Conservation (phyloP, 1,140 invertebrate species). For the Lamellibrachia luymesi region DNA sequence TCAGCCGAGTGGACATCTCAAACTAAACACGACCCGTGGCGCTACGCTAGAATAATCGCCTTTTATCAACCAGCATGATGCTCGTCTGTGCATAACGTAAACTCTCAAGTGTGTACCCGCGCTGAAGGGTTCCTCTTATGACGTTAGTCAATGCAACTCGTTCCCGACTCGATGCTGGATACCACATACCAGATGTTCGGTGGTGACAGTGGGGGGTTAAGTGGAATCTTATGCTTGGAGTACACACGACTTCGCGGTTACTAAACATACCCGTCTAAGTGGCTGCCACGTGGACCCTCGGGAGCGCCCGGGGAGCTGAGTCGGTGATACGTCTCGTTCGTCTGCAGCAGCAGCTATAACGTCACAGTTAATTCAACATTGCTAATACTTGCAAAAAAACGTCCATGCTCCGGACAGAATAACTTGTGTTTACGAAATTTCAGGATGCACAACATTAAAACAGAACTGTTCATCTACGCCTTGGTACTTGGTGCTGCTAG, state of each 20-base stretch:
- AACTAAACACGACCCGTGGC: not conserved
- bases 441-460: no score
- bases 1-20: not conserved
- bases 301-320: no score
- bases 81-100: not conserved
- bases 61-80: not conserved
- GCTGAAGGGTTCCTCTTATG: not conserved
- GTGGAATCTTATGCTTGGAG: not conserved
- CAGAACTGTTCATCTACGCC: no score
- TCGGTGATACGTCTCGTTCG: not conserved
- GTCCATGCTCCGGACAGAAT: not conserved
- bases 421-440: no score
- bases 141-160: not conserved
- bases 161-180: not conserved
- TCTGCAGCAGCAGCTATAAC: not conserved
- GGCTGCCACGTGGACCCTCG: not conserved
- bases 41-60: not conserved
- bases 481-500: no score
- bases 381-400: not conserved
- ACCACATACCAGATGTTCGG: not conserved
- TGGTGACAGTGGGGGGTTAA: not conserved
- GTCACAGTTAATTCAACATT: not conserved
- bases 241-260: not conserved
- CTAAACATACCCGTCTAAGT: not conserved
- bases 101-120: not conserved